Conservation (phyloP, 2,797 vertebrate genomes). For the Enteromius afrohamiltoni region DNA sequence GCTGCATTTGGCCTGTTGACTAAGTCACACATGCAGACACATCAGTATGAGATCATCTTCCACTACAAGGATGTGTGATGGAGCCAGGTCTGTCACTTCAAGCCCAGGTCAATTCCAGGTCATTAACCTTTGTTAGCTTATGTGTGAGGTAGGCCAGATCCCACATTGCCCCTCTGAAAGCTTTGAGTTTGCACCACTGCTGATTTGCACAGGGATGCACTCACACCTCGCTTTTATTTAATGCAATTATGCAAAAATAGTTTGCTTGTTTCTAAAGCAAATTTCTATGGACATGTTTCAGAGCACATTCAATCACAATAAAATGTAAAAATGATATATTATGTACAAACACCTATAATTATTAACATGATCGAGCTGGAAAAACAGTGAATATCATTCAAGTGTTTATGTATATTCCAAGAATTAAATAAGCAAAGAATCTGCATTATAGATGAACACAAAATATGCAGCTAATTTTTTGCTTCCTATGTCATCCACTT, state of each 20-base stretch:
- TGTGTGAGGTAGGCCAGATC: not conserved
- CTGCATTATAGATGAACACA: not conserved
- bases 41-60: constrained; percentile 20
- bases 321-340: not conserved
- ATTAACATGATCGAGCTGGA: not conserved
- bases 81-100: not conserved
- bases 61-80: not conserved
- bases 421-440: not conserved
- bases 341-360: not conserved
- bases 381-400: not conserved
- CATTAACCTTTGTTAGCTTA: constrained; percentile 2
- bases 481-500: too few species aligned
- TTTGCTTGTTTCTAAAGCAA: too few species aligned
- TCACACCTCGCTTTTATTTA: not conserved
- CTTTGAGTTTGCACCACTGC: not conserved
- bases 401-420: not conserved
- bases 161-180: not conserved
- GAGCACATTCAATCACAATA: not conserved
- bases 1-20: constrained; percentile 42
- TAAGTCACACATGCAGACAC: constrained; percentile 49
- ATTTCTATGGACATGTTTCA: not conserved
- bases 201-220: not conserved
- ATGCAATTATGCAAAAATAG: too few species aligned
- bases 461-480: not conserved
- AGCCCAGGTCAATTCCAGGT: constrained; percentile 4